Evolutionary conservation across 2,113 vertebrate species (phyloP), one percentile per base, ranked within the genome.

Genomic region (Sturnus vulgaris): DNA sequence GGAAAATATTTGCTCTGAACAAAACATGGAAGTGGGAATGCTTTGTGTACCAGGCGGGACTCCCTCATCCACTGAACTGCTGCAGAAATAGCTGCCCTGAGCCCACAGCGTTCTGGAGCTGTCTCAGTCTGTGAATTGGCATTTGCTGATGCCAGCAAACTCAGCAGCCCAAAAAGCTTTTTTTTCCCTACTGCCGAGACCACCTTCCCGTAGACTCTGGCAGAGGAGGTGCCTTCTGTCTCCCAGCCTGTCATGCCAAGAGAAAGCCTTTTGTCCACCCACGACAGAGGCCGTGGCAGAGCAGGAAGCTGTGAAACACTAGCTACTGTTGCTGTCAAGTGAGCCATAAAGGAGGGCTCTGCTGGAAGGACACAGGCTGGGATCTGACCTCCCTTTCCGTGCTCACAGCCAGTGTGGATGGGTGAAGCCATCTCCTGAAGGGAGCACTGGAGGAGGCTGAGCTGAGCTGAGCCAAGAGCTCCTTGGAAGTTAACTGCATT

Each of bases 221-320:
- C 93, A 95, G 72, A 96, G 93, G 86, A 82, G 86, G 46, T 90
- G 83, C 78, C 90, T 91, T 96, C 92, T 97, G 88, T 88, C 92
- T 93, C 86, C 49, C 75, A 66, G 3, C 65, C 21, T 64, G 90
- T 78, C 78, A 33, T 73, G 96, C 83, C 78, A 89, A 92, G 88
- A 96, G 75, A 93, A 95, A 92, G 78, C 52, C 83, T 94, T 94
- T 96, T 94, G 96, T 96, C 75, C 0, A 11, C 50, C 46, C 69
- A 55, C 78, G 87, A 15, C 19, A 73, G 78, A 82, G 35, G 42
- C 21, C 7, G 95, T 27, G 76, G 90, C 63, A 37, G 66, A 49
- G 75, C 76, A 60, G 90, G 93, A 95, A 96, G 73, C 12, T 64
- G 76, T 57, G 85, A 81, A 96, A 93, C 83, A 69, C 39, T 66